phyloP scores from a whole-genome alignment of 1,140 invertebrate species.

The Ooceraea biroi region DNA sequence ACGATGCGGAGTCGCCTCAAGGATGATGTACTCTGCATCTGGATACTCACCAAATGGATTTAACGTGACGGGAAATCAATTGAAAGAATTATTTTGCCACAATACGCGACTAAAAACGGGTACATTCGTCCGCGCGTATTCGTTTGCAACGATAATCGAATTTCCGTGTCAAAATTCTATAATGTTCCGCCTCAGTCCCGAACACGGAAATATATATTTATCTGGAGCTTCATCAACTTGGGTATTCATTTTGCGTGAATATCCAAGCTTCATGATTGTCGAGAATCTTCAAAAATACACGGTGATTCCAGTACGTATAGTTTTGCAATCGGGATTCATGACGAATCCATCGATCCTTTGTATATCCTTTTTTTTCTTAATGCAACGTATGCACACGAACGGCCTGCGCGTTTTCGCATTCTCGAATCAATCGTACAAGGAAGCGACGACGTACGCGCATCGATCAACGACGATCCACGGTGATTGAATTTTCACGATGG shows the following conservation, averaged over 20 bases:
- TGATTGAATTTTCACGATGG: slow-evolving; percentile 30
- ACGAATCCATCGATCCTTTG: slow-evolving; percentile 10
- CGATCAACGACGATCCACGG: slow-evolving; percentile 4
- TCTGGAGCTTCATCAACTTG: slow-evolving; percentile 26
- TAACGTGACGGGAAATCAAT: not conserved
- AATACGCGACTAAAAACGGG: not conserved
- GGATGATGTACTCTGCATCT: not conserved
- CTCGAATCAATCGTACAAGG: slow-evolving; percentile 30
- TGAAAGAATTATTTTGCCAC: slow-evolving; percentile 9
- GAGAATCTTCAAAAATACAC: slow-evolving; percentile 37
- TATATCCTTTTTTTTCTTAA: slow-evolving; percentile 24
- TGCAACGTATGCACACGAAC: slow-evolving; percentile 1
- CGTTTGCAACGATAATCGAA: slow-evolving; percentile 42
- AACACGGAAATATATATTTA: slow-evolving; percentile 20
- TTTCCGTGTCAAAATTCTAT: slow-evolving; percentile 32
- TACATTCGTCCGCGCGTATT: not conserved
- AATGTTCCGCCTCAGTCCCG: not conserved
- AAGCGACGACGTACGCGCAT: slow-evolving; percentile 5
- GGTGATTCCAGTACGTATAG: not conserved
- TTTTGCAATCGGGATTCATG: slow-evolving; percentile 42
- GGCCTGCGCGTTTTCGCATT: slow-evolving; percentile 27
- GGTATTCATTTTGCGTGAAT: slow-evolving; percentile 13
- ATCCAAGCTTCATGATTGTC: not conserved
- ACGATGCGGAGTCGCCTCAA: not conserved
- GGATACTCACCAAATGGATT: not conserved